Conservation (phyloP, 2,113 vertebrate genomes). For the Oncorhynchus mykiss region DNA sequence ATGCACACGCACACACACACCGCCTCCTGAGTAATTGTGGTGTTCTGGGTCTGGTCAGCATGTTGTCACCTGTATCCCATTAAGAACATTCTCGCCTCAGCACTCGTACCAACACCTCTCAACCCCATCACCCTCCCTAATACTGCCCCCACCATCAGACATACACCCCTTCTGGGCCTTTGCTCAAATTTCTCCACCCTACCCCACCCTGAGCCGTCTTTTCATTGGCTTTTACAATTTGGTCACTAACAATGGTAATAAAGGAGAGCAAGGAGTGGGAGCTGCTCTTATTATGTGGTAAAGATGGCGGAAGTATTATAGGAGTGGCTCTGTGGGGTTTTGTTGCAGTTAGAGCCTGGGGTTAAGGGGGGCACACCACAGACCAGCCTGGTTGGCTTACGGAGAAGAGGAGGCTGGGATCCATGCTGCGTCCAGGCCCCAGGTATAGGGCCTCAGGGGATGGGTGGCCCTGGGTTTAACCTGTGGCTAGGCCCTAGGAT, state of each 20-base stretch:
- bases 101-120: constrained; percentile 50
- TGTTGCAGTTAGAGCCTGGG: neutral
- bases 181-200: constrained; percentile 12
- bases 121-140: neutral
- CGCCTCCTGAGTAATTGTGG: constrained; percentile 66
- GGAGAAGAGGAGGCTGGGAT: neutral
- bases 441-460: neutral
- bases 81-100: constrained; percentile 74
- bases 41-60: constrained; percentile 72
- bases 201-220: constrained; percentile 20
- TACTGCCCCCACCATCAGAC: neutral
- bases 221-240: constrained; percentile 27
- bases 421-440: neutral
- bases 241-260: neutral
- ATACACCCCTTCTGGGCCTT: constrained; percentile 37
- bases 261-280: constrained; percentile 18
- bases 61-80: constrained; percentile 77
- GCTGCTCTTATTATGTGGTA: neutral
- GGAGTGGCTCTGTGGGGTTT: constrained; percentile 43
- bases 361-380: constrained; percentile 23
- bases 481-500: neutral
- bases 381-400: constrained; percentile 24
- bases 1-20: constrained; percentile 5
- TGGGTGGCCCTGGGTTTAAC: neutral
- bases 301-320: too few species aligned